Conservation (phyloP, 1,140 invertebrate genomes). For the Patella vulgata region DNA sequence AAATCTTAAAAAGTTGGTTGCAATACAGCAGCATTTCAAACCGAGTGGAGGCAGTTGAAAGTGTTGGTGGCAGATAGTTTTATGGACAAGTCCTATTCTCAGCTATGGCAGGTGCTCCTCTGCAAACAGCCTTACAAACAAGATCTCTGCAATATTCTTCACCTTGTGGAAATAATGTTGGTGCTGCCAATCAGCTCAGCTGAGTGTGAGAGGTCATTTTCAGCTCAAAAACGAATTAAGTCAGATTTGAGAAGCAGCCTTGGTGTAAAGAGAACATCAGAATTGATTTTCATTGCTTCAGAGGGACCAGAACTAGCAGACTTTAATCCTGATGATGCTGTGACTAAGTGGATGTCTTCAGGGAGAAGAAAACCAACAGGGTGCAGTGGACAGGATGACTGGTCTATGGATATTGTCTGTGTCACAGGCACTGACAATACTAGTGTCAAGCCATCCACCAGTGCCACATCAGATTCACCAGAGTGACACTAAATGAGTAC, state of each 20-base stretch:
- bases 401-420: not conserved
- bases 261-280: not conserved
- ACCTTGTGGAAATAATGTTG: not conserved
- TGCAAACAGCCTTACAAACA: not conserved
- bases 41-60: not conserved
- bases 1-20: not conserved
- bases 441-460: too few species aligned
- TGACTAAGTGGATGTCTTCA: not conserved
- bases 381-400: not conserved
- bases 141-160: not conserved
- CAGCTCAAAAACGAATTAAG: not conserved
- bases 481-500: too few species aligned
- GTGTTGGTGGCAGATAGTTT: not conserved
- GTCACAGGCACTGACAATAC: too few species aligned
- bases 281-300: not conserved
- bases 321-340: not conserved
- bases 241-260: conserved; percentile 3
- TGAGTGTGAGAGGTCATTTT: conserved; percentile 4
- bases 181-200: not conserved
- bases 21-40: not conserved
- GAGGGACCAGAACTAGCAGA: conserved; percentile 1
- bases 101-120: not conserved
- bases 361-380: not conserved
- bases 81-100: not conserved
- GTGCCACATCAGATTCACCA: too few species aligned